Conservation (phyloP, 2,113 vertebrate species). For the Ploceus nigricollis region DNA sequence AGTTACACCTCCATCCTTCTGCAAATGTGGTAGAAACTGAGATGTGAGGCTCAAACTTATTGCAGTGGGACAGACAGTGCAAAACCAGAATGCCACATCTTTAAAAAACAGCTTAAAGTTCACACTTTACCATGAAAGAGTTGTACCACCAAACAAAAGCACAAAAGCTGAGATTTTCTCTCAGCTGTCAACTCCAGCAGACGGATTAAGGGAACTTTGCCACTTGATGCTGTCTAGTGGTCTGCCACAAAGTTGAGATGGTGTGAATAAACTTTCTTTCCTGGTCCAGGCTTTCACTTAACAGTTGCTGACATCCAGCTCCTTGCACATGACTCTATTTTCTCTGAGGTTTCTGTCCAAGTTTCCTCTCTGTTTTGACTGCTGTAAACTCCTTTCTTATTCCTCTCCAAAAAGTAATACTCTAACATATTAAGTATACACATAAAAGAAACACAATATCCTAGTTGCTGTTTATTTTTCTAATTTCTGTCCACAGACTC, state of each 20-base stretch:
- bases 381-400: not conserved
- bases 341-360: not conserved
- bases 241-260: not conserved
- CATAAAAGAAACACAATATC: not conserved
- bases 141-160: not conserved
- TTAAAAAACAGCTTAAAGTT: not conserved
- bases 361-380: not conserved
- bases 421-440: not conserved
- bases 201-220: not conserved
- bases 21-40: not conserved
- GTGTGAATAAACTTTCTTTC: not conserved
- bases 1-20: not conserved
- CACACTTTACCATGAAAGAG: not conserved
- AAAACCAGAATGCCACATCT: not conserved
- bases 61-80: not conserved
- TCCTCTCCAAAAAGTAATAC: not conserved
- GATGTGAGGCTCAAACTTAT: not conserved
- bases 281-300: not conserved
- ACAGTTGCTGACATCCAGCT: not conserved
- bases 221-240: not conserved
- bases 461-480: not conserved
- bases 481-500: not conserved
- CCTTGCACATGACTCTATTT: not conserved
- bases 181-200: not conserved
- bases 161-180: not conserved